Conservation (phyloP, 2,888 invertebrate species). For the Ernsta delagoae region DNA sequence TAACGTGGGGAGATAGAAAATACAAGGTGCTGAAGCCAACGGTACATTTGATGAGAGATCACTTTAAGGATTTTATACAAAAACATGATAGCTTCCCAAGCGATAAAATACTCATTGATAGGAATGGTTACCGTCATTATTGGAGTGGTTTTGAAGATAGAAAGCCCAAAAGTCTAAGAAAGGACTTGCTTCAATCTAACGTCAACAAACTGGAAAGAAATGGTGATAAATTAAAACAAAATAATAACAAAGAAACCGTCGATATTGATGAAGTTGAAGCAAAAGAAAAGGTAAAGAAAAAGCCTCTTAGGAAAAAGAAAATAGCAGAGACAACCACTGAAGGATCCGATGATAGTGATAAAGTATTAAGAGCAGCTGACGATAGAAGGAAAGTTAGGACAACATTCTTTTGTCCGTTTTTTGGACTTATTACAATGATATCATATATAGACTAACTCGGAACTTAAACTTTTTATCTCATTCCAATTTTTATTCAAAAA, state of each 20-base stretch:
- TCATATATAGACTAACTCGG: conserved; percentile 17
- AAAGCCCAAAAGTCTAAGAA: conserved; percentile 46
- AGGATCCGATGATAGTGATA: conserved; percentile 19
- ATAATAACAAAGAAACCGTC: not conserved
- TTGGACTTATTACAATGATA: conserved; percentile 64
- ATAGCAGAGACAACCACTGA: conserved; percentile 17
- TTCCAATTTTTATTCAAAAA: too few species aligned
- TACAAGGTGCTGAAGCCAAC: conserved; percentile 62
- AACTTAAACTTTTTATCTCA: too few species aligned
- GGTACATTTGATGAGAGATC: conserved; percentile 57
- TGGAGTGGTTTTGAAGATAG: conserved; percentile 57
- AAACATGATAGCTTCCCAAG: conserved; percentile 47
- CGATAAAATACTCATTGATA: conserved; percentile 58
- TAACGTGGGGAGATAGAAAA: conserved; percentile 57
- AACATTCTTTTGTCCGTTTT: conserved; percentile 68
- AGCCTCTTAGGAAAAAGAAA: conserved; percentile 41
- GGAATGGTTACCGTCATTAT: conserved; percentile 64
- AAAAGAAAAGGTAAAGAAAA: conserved; percentile 11
- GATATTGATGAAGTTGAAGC: conserved; percentile 1
- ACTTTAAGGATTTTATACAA: conserved; percentile 59
- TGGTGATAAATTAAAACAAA: conserved; percentile 4
- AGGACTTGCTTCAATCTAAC: conserved; percentile 40
- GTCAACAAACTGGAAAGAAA: not conserved
- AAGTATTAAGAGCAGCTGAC: conserved; percentile 39
- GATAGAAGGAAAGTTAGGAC: conserved; percentile 51